Percentiles rank a stretch among this genome's conserved stretches.
These are phyloP conservation scores for Mythimna lalbum DNA, from an alignment of 2,888 invertebrate genomes.

Conservation along the genomic window DNA sequence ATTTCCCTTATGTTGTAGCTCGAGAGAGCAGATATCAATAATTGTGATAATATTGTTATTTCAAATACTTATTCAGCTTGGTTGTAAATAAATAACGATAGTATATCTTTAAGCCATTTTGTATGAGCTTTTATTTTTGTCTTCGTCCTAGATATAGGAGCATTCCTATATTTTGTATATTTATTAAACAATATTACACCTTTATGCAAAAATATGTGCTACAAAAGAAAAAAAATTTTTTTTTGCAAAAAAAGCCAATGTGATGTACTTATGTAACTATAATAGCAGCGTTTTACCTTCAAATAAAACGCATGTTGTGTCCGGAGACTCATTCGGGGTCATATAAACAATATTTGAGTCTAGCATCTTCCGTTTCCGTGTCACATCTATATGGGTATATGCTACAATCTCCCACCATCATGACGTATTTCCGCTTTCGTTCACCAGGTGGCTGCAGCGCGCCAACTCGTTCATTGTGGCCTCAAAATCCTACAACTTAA, in stretches of 20 bases:
- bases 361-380: too few relatives aligned
- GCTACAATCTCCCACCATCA: too few relatives aligned
- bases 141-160: background rate
- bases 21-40: conserved; percentile 35
- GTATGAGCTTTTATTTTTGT: background rate
- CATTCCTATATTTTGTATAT: background rate
- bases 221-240: background rate
- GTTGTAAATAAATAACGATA: conserved; percentile 44
- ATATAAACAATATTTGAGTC: too few relatives aligned
- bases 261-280: conserved; percentile 25
- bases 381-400: too few relatives aligned
- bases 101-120: conserved; percentile 7
- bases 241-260: conserved; percentile 10
- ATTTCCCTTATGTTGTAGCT: conserved; percentile 25
- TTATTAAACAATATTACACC: background rate
- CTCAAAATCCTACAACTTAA: too few relatives aligned
- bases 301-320: too few relatives aligned
- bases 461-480: too few relatives aligned
- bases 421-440: too few relatives aligned
- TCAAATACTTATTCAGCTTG: conserved; percentile 14
- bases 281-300: too few relatives aligned
- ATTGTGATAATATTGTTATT: conserved; percentile 50
- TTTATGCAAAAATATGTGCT: background rate
- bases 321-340: too few relatives aligned
- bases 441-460: too few relatives aligned